phyloP scores from a whole-genome alignment of 2,113 vertebrate species.

The Lycaon pictus region DNA sequence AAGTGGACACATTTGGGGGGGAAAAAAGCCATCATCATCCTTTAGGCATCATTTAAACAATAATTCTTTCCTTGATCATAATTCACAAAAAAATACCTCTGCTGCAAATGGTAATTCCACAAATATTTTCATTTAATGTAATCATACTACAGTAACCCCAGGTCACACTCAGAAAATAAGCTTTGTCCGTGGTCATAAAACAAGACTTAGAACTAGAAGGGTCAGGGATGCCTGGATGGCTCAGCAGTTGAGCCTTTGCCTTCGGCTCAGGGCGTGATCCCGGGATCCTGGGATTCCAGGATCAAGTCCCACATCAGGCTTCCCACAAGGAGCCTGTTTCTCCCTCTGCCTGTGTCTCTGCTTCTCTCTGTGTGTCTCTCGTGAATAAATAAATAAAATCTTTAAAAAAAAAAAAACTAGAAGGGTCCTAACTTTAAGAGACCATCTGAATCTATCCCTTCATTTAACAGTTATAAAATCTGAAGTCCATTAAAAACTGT shows the following conservation, averaged over 20 bases:
- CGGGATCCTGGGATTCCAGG: no score
- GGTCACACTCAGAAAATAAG: slow-evolving; percentile 10
- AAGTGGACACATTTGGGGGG: background rate
- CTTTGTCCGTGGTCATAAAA: background rate
- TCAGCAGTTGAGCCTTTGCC: no score
- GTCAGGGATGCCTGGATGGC: no score
- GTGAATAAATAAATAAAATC: no score
- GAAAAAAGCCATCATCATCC: background rate
- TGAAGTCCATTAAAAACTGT: background rate
- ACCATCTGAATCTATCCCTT: background rate
- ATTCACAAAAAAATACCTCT: background rate
- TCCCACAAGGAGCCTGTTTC: no score
- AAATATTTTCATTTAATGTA: slow-evolving; percentile 38
- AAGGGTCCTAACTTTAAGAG: background rate
- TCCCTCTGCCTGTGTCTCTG: no score
- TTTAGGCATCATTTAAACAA: slow-evolving; percentile 11
- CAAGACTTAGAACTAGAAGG: background rate
- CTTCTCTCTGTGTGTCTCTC: no score
- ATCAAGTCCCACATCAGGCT: no score
- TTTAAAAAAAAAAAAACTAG: background rate
- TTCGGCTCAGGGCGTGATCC: no score
- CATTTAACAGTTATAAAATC: slow-evolving; percentile 26
- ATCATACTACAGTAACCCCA: background rate
- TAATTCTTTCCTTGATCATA: slow-evolving; percentile 34
- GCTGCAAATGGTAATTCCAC: background rate